These are phyloP conservation scores for Zingel zingel DNA, from an alignment of 2,113 vertebrate genomes.

Conservation along the genomic window DNA sequence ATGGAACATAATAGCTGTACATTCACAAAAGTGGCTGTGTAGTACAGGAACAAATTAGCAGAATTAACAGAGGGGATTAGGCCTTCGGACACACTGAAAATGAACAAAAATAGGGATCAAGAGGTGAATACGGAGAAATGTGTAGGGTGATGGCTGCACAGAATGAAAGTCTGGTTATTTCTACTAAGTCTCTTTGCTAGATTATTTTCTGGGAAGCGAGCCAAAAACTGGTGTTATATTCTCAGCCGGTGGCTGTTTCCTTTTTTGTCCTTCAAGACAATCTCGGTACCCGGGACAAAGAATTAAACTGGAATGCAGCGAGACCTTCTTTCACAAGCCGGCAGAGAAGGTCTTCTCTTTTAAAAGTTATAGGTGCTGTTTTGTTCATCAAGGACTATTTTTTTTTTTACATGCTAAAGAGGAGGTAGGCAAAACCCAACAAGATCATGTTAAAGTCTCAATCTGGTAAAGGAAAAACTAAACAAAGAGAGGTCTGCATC, in stretches of 20 bases:
- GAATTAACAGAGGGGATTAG: conserved; percentile 61
- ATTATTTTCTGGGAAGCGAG: conserved; percentile 67
- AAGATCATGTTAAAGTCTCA: background rate
- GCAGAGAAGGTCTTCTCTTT: background rate
- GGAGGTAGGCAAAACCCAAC: no score
- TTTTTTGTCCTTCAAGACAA: conserved; percentile 52
- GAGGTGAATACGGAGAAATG: conserved; percentile 35
- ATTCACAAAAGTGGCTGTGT: conserved; percentile 56
- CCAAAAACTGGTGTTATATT: conserved; percentile 43
- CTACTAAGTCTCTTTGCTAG: conserved; percentile 27
- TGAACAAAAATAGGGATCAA: conserved; percentile 56
- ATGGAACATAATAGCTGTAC: conserved; percentile 25
- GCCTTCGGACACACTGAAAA: conserved; percentile 58
- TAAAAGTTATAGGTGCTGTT: background rate
- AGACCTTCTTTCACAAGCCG: background rate
- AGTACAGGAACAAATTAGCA: conserved; percentile 53
- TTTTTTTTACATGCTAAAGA: background rate
- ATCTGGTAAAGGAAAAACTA: background rate
- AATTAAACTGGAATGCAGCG: background rate
- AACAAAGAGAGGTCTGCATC: background rate
- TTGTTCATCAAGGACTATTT: background rate
- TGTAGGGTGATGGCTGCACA: background rate
- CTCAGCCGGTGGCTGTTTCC: conserved; percentile 15
- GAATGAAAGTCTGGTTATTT: conserved; percentile 45
- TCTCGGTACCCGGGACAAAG: background rate